Evolutionary conservation across 2,113 vertebrate species (phyloP), one percentile per base, ranked within the genome.

Genomic region (Pholis gunnellus): DNA sequence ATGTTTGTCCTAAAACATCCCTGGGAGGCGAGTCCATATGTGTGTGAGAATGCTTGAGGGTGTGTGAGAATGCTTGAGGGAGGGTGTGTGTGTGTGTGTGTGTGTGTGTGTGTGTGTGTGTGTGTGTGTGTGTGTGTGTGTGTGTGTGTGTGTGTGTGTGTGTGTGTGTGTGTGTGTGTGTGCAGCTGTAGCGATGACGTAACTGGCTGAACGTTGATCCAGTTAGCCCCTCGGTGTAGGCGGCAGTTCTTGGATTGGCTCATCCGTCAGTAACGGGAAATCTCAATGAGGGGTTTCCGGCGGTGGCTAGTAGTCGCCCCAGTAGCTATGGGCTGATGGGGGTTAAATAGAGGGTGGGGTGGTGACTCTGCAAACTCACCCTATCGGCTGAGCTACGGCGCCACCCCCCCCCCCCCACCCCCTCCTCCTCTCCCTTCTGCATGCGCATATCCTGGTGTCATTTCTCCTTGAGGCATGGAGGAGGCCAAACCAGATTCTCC

Each of bases 401-500:
- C 31, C 31, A 31, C 31, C 31, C 61, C 76, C 14, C 52, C 80
- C 85, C 75, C 82, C 78, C 1, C 77, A 50, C 73, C 25, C 56
- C 79, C 86, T 72, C 79, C 78, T 1, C 72, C 66, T 69, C 65
- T 29, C 75, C 66, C 71, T 61, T 29, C 83, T 82, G 85, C 77
- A 89, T 87, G 90, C 87, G 67, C 87, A 91, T 84, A 87, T 82
- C 76, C 91, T 84, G 68, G 78, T 91, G 84, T 89, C 90, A 92
- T 91, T 92, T 91, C 92, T 93, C 87, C 90, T 92, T 87, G 75
- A 93, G 82, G 89, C 82, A 85, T 74, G 50, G 73, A 83, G 76
- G 71, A 78, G 89, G 83, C 86, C 75, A 81, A 54, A 78, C 52
- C 63, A 67, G 46, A 64, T 78, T 61, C 40, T 68, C n/a, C 18